Conservation (phyloP, 2,113 vertebrate genomes). For the Pipra filicauda region DNA sequence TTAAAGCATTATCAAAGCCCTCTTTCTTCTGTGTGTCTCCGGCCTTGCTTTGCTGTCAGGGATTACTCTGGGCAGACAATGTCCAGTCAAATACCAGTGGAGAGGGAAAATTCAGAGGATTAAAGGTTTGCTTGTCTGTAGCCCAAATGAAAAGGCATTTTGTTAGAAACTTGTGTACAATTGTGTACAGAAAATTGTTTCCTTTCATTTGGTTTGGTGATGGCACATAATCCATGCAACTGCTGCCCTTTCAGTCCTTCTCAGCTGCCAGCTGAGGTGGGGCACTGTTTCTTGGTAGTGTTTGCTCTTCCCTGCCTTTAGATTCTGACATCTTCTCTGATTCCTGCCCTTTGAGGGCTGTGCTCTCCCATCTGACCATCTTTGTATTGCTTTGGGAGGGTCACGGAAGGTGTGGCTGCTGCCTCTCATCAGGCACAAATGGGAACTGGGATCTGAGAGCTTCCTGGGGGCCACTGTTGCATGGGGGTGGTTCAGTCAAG, state of each 20-base stretch:
- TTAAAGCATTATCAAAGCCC: not conserved
- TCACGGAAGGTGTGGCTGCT: not conserved
- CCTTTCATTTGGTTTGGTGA: not conserved
- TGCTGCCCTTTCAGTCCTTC: not conserved
- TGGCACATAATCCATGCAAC: not conserved
- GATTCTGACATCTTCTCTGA: not conserved
- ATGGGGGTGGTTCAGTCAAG: rapidly evolving
- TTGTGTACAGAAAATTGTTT: not conserved
- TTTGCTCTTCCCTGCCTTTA: not conserved
- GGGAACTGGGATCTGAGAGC: not conserved
- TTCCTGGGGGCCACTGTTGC: not conserved
- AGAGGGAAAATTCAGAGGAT: not conserved
- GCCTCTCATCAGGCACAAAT: not conserved
- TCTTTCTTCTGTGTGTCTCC: not conserved
- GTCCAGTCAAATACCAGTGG: not conserved
- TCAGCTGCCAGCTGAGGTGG: not conserved
- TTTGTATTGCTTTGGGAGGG: not conserved
- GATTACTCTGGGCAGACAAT: not conserved
- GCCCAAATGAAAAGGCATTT: not conserved
- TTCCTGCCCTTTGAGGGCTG: not conserved
- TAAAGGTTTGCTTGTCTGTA: not conserved
- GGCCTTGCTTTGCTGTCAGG: not conserved
- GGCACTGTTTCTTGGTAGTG: not conserved
- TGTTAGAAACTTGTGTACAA: not conserved
- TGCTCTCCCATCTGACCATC: not conserved